A percentile compares a stretch with the other conserved stretches of the same genome.
These are phyloP conservation scores for Spongilla lacustris DNA, from an alignment of 37 sponge, comb jelly and placozoan species.

Conservation along the genomic window DNA sequence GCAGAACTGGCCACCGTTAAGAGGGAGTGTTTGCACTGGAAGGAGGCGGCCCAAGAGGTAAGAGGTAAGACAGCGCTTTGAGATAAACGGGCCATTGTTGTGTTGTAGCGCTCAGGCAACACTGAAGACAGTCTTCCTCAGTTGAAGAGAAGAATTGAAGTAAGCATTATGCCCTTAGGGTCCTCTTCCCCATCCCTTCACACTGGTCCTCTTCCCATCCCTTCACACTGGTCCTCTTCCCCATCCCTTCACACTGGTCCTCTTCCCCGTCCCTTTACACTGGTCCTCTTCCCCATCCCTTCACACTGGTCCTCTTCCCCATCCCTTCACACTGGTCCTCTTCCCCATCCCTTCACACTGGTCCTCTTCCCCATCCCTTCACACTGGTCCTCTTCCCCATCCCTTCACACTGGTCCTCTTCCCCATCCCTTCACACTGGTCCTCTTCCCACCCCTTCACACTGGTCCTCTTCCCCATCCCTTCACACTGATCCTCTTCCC, in stretches of 20 bases:
- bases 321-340: background rate
- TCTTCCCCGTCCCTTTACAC: background rate
- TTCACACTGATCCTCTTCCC: background rate
- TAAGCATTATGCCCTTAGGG: background rate
- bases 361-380: background rate
- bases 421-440: background rate
- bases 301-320: background rate
- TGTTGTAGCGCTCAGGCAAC: background rate
- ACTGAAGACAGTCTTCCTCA: background rate
- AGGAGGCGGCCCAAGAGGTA: slow-evolving; percentile 39
- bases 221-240: background rate
- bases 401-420: background rate
- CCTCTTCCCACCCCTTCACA: background rate
- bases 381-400: background rate
- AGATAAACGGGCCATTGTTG: background rate
- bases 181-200: background rate
- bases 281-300: background rate
- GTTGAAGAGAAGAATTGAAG: slow-evolving; percentile 3
- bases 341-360: background rate
- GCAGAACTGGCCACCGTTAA: slow-evolving; percentile 53
- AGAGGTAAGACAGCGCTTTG: background rate
- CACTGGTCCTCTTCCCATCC: background rate
- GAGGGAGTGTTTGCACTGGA: slow-evolving; percentile 74
- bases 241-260: background rate
- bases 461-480: background rate